Evolutionary conservation across 2,113 vertebrate species (phyloP), one percentile per base, ranked within the genome.

Genomic region (Siniperca knerii): DNA sequence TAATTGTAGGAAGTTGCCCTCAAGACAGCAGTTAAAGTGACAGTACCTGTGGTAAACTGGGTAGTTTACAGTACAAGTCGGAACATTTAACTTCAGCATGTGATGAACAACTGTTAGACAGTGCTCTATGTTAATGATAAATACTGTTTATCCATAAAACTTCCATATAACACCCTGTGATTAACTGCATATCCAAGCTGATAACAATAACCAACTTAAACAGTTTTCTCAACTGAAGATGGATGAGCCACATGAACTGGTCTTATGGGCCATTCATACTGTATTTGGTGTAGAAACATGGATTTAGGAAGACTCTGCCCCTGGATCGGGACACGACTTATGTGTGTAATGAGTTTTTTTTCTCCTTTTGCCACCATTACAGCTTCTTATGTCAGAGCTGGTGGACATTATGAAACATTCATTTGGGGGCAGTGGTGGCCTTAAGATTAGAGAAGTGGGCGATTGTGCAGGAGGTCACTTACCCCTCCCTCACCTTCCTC

Each of bases 221-320:
- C 25, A 1, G 25, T 75, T 64, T 70, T 58, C 37, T 29, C 18
- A 25, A 21, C n/a, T 13, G 10, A 62, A 48, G 35, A 4, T 57
- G 37, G 44, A n/a, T 3, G n/a, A 79, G 54, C 23, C 9, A 35
- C 9, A 66, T 75, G 2, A 46, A 60, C 37, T 4, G 20, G 20
- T 46, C 25, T 75, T 54, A 46, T 25, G 9, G 2, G 11, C 11
- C 64, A 37, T 23, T 69, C 25, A 13, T 44, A 21, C 13, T 57
- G 12, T 74, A 33, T 69, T 64, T 67, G 4, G 16, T 69, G 9
- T 75, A 18, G 23, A 82, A 69, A 86, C 54, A 68, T 54, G 40
- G 57, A 35, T 57, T 67, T 4, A 25, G 6, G 1, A 68, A 50
- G 40, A 73, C 42, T 29, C 60, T n/a, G 40, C 11, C 37, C 0